Conservation (phyloP, 2,113 vertebrate species). For the Mustela nigripes region DNA sequence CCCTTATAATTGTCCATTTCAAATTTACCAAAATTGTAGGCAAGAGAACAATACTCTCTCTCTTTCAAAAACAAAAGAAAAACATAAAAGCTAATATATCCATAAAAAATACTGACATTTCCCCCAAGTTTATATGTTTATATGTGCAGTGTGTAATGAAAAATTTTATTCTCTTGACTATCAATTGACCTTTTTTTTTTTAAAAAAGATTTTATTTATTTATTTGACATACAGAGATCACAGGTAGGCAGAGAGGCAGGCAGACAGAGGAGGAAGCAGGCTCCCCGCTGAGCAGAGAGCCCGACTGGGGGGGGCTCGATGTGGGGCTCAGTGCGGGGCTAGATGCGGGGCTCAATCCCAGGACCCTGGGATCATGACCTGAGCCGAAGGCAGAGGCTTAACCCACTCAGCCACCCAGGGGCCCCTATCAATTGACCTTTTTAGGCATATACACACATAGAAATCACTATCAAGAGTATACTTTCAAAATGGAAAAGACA, state of each 20-base stretch:
- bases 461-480: neutral
- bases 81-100: neutral
- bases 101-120: neutral
- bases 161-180: slow-evolving; percentile 19
- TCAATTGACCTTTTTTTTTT: neutral
- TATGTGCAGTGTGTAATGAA: neutral
- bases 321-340: too few species aligned
- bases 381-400: too few species aligned
- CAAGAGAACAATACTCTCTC: neutral
- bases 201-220: too few species aligned
- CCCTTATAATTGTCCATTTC: neutral
- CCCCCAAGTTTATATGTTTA: neutral
- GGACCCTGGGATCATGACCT: too few species aligned
- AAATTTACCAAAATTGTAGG: slow-evolving; percentile 53
- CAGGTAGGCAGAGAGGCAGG: too few species aligned
- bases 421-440: neutral
- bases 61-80: slow-evolving; percentile 14
- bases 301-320: too few species aligned
- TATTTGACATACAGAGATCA: too few species aligned
- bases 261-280: too few species aligned
- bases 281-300: too few species aligned
- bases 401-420: too few species aligned
- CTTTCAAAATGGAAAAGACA: slow-evolving; percentile 45
- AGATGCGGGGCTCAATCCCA: too few species aligned
- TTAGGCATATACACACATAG: neutral